A percentile compares a stretch with the other conserved stretches of the same genome.
Evolutionary conservation across 2,888 invertebrate genomes (phyloP).

Genomic region (Agriopis leucophaearia): DNA sequence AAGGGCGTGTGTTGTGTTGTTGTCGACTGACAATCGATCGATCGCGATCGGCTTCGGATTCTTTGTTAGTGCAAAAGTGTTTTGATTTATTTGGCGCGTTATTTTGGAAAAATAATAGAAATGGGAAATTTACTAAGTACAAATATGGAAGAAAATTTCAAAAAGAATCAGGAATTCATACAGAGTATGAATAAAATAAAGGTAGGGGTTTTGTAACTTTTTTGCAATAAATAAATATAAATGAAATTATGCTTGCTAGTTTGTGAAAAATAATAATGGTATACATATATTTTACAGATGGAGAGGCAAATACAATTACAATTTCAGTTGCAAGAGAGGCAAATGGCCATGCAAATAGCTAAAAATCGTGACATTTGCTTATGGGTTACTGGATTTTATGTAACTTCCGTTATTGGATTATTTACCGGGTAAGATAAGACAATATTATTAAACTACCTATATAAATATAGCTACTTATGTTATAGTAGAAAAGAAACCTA

Average conservation of each 20-base stretch:
- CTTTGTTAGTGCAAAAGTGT: constrained; percentile 15
- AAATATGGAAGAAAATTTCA: constrained; percentile 89
- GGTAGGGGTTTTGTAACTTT: constrained; percentile 67
- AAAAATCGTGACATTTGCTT: constrained; percentile 90
- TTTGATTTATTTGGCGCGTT: constrained; percentile 15
- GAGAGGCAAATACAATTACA: constrained; percentile 93
- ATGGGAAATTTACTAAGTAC: constrained; percentile 88
- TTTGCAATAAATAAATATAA: not conserved
- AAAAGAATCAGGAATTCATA: constrained; percentile 90
- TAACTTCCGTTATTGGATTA: constrained; percentile 82
- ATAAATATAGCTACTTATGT: not conserved
- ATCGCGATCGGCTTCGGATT: too few relatives aligned
- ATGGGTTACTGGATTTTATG: constrained; percentile 90
- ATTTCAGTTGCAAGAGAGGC: constrained; percentile 91
- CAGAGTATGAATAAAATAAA: constrained; percentile 88
- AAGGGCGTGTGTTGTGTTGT: constrained; percentile 12
- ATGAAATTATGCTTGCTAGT: not conserved
- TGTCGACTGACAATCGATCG: constrained; percentile 14
- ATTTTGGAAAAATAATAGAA: constrained; percentile 14
- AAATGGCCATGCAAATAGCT: constrained; percentile 90
- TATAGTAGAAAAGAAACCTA: not conserved
- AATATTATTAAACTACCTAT: too few relatives aligned
- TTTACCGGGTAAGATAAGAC: constrained; percentile 76
- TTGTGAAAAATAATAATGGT: not conserved
- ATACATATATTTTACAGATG: constrained; percentile 77